Evolutionary conservation across 2,113 vertebrate genomes (phyloP), one percentile per base, ranked within the genome.

Genomic region (Tragelaphus imberbis): DNA sequence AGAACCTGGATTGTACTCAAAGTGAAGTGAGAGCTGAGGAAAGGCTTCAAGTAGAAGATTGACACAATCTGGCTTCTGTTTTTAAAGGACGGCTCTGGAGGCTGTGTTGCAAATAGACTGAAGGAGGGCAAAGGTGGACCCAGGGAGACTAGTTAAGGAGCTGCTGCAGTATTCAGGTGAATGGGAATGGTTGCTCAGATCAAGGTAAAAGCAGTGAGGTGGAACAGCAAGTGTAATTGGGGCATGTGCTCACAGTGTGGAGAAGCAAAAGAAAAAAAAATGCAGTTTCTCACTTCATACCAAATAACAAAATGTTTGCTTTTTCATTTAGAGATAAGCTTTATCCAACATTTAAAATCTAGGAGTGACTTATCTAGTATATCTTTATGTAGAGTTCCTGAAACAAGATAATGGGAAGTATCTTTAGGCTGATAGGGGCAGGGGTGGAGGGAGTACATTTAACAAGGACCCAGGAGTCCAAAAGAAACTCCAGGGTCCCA

Each of bases 261-360:
- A 91, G 56, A 65, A 68, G 28, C n/a, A 51, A 88, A 85, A 68
- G 25, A 28, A 79, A 79, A 47, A 47, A 61, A 71, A 91, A 58
- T 1, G 3, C 33, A 92, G 19, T 47, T 80, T 21, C n/a, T 84
- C 84, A 80, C 63, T 84, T 97, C 82, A 6, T 51, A n/a, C 95
- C 36, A 92, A 84, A 96, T 91, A 68, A 61, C 59, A 97, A 71
- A 61, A 56, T 92, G 36, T 75, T 96, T 61, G 47, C 68, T 86
- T 96, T 95, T 96, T 94, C 63, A 65, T 85, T 40, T 82, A 88
- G 68, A 68, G 82, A 88, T 82, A 93, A 85, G 30, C 86, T 75
- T 89, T 75, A 79, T 71, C 71, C 88, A 90, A 49, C 65, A 55
- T 91, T 68, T 95, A 88, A 90, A 88, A 77, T 84, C n/a, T 61